Evolutionary conservation across 35 echinoderm and acorn worm genomes (phyloP), one percentile per base, ranked within the genome.

Genomic region (Lytechinus variegatus): DNA sequence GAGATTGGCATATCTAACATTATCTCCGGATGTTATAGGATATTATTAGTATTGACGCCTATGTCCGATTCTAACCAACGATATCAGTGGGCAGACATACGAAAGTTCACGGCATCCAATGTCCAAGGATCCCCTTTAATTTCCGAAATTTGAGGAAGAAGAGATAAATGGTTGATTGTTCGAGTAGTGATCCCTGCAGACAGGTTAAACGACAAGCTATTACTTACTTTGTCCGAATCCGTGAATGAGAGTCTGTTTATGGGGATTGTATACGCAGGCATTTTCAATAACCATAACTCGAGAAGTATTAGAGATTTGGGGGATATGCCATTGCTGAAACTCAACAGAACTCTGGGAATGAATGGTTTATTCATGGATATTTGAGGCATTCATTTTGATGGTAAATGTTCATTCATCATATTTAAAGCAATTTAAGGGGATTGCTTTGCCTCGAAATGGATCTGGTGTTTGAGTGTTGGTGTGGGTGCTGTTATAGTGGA

Each of bases 241-340:
- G n/a, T 79, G 66, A 79, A 79, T 79, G 66, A 79, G 24, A 79
- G 66, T 79, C 66, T 24, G 66, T 14, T 16, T 79, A n/a, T n/a
- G 66, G 66, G n/a, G 66, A 11, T 9, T 44, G 33, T 44, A 44
- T 58, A 13, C 7, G 66, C 19, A 79, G 66, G 66, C 66, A 79
- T 79, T 79, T 79, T 79, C 66, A 79, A 79, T 79, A 79, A 79
- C 66, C n/a, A 79, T 79, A 79, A 79, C 66, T 79, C 16, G 16
- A 7, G 66, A 79, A 79, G 66, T 79, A 79, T 79, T 79, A 24
- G 66, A 79, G 66, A 79, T 79, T 79, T 79, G 24, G 66, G 3
- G 66, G 66, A 79, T 79, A 79, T 79, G n/a, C 66, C 19, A 79
- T 79, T 79, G 19, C 66, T 24, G 14, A 79, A 79, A 79, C 21